Evolutionary conservation across 2,888 invertebrate species (phyloP).

Genomic region (Patella pellucida): DNA sequence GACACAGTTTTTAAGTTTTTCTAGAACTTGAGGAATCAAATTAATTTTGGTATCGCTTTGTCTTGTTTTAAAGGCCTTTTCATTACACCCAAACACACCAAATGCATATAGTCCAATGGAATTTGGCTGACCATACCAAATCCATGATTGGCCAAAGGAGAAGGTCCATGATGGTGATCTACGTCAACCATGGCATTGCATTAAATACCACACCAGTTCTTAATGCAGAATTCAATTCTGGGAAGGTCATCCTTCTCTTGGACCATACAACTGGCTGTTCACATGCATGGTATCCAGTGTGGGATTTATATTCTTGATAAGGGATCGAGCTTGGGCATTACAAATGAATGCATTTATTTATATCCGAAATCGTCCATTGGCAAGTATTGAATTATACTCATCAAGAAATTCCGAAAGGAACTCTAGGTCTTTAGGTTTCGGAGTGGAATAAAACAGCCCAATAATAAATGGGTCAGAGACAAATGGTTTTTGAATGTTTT

Average conservation of each 20-base stretch:
- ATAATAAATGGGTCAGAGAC: constrained; percentile 19
- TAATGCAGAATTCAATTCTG: too few relatives aligned
- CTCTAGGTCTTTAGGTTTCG: constrained; percentile 26
- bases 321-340: constrained; percentile 36
- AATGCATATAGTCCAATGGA: too few relatives aligned
- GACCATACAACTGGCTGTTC: too few relatives aligned
- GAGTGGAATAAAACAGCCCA: constrained; percentile 23
- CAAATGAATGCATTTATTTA: constrained; percentile 30
- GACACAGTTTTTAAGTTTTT: neutral
- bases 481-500: neutral
- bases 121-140: too few relatives aligned
- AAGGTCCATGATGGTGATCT: too few relatives aligned
- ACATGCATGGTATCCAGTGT: constrained; percentile 30
- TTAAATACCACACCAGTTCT: constrained; percentile 13
- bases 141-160: too few relatives aligned
- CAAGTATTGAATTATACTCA: constrained; percentile 12
- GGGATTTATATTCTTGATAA: constrained; percentile 30
- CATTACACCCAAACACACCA: too few relatives aligned
- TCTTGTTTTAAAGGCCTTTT: constrained; percentile 13
- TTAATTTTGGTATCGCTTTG: neutral
- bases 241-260: too few relatives aligned
- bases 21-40: neutral
- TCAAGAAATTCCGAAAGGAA: too few relatives aligned
- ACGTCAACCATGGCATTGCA: neutral
- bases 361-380: neutral